Conservation (phyloP, 2,113 vertebrate species). For the Eurypyga helias region DNA sequence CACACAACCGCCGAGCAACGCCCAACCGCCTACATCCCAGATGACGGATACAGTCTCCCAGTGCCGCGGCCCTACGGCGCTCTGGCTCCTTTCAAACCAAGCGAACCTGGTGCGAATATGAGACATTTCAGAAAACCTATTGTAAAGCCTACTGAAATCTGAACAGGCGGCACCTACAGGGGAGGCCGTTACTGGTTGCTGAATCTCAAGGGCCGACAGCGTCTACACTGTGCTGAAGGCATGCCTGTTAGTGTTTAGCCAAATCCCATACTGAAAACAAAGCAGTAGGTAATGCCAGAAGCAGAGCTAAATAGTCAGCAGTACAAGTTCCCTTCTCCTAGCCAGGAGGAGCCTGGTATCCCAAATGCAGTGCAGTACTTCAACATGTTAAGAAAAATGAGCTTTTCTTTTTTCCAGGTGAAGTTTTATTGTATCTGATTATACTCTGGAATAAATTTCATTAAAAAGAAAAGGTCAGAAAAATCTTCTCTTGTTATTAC, state of each 20-base stretch:
- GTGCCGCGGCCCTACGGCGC: slow-evolving; percentile 84
- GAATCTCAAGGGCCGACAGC: not conserved
- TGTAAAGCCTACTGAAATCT: slow-evolving; percentile 79
- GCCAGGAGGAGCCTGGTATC: not conserved
- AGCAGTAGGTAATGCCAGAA: not conserved
- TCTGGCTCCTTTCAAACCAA: slow-evolving; percentile 84
- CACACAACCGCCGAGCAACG: slow-evolving; percentile 80
- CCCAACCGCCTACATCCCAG: slow-evolving; percentile 82
- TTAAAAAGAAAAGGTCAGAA: not conserved
- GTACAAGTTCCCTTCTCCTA: not conserved
- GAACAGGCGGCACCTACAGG: not conserved
- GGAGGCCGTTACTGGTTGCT: not conserved
- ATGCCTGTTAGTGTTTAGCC: not conserved
- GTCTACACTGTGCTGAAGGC: not conserved
- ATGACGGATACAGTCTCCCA: slow-evolving; percentile 64
- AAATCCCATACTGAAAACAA: not conserved
- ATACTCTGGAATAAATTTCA: not conserved
- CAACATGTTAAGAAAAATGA: not conserved
- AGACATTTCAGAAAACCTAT: slow-evolving; percentile 85
- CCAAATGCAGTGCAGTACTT: not conserved
- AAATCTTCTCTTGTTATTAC: not conserved
- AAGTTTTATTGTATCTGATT: slow-evolving; percentile 27
- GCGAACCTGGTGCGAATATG: slow-evolving; percentile 76
- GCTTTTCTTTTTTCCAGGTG: not conserved
- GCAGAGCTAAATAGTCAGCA: not conserved